phyloP scores from a whole-genome alignment of 2,797 vertebrate species.

The Hyperoplus immaculatus region DNA sequence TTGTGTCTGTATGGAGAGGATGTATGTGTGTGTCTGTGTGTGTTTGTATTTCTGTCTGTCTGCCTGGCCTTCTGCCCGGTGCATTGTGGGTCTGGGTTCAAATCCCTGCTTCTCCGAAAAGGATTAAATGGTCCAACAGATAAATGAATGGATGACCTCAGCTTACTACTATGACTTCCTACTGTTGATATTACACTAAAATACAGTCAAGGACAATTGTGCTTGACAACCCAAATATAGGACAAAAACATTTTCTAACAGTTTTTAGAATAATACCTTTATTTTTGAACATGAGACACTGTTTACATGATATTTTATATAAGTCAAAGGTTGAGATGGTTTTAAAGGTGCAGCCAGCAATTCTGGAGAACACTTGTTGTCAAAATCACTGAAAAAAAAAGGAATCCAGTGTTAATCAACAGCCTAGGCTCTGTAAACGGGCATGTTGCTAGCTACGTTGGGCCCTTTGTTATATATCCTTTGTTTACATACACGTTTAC shows the following conservation, averaged over 20 bases:
- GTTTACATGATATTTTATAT: background rate
- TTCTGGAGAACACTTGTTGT: too few species aligned
- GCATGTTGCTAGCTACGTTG: too few species aligned
- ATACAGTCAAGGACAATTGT: background rate
- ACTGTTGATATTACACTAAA: background rate
- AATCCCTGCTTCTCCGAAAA: constrained; percentile 35
- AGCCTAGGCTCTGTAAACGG: too few species aligned
- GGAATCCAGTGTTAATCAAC: too few species aligned
- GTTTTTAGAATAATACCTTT: background rate
- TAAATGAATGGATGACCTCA: constrained; percentile 45
- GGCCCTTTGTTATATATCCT: too few species aligned
- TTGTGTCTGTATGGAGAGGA: constrained; percentile 14
- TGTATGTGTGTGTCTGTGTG: background rate
- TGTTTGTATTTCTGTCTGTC: constrained; percentile 12
- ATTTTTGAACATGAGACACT: background rate
- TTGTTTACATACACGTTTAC: too few species aligned
- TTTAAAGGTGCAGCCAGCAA: too few species aligned
- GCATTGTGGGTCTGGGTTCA: constrained; percentile 51
- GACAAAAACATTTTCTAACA: background rate
- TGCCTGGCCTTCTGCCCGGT: constrained; percentile 42
- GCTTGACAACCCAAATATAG: too few species aligned
- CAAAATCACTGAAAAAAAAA: too few species aligned
- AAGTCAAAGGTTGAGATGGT: background rate
- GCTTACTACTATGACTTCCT: background rate
- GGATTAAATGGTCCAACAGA: constrained; percentile 51